These are phyloP conservation scores for Paramormyrops hopkinsi DNA, from an alignment of 2,797 vertebrate species.

Conservation along the genomic window DNA sequence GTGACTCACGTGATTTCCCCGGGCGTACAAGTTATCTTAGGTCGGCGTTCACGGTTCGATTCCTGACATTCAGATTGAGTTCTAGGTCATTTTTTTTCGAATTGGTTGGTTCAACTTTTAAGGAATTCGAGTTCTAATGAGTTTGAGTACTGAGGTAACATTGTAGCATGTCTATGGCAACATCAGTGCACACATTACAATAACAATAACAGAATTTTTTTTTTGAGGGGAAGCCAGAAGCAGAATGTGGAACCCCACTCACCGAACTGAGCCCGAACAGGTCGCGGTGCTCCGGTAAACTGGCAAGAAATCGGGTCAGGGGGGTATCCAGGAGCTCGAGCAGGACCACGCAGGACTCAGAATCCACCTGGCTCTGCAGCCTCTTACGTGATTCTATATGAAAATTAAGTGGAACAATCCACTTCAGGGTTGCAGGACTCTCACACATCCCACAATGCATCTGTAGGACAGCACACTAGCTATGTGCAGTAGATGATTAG, in stretches of 20 bases:
- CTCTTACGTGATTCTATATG: slow-evolving; percentile 63
- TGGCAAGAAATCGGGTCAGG: slow-evolving; percentile 71
- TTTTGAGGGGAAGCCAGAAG: neutral
- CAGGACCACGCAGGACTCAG: slow-evolving; percentile 63
- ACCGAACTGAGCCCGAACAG: slow-evolving; percentile 69
- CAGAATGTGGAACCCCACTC: slow-evolving; percentile 5
- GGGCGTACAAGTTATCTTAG: too few relatives aligned
- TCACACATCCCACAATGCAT: neutral
- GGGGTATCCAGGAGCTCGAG: slow-evolving; percentile 75
- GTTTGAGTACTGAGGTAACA: too few relatives aligned
- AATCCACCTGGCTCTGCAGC: slow-evolving; percentile 55
- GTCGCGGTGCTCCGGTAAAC: slow-evolving; percentile 57
- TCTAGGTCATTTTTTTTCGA: too few relatives aligned
- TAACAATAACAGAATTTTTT: neutral
- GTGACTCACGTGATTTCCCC: too few relatives aligned
- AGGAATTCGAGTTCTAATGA: too few relatives aligned
- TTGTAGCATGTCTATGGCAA: neutral
- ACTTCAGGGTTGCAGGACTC: neutral
- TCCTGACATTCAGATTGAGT: too few relatives aligned
- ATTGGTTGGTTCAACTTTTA: too few relatives aligned
- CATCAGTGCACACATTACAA: neutral
- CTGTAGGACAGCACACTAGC: neutral
- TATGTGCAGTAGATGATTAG: neutral
- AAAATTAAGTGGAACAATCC: neutral
- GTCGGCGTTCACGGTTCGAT: too few relatives aligned